A percentile compares a stretch with the other conserved stretches of the same genome.
phyloP scores from a whole-genome alignment of 23 tunicate species.

The Ascidia mentula region DNA sequence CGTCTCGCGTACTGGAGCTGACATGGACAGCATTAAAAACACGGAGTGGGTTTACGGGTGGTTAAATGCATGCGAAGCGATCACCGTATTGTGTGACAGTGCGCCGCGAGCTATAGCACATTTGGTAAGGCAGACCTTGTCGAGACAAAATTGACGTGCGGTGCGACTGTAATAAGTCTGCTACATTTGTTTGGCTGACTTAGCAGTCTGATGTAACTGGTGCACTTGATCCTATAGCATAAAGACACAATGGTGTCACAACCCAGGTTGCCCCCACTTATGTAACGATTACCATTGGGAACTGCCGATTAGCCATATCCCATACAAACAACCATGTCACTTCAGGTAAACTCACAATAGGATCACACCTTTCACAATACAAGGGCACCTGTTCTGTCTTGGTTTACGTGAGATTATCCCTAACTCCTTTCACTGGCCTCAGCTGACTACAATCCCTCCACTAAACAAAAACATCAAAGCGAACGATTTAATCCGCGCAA shows the following conservation, averaged over 20 bases:
- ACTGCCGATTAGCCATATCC: too few species aligned
- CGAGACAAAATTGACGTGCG: neutral
- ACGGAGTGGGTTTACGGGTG: neutral
- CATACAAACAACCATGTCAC: too few species aligned
- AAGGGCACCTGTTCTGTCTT: neutral
- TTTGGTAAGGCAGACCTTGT: neutral
- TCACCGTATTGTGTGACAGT: neutral
- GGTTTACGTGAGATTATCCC: neutral
- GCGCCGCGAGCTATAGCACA: constrained; percentile 8
- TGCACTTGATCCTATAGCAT: too few species aligned
- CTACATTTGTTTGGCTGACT: neutral
- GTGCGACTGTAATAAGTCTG: neutral
- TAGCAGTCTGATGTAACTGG: too few species aligned
- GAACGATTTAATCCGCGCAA: neutral
- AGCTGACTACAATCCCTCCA: neutral
- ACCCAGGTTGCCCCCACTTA: too few species aligned
- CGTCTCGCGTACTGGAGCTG: neutral
- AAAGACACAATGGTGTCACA: too few species aligned
- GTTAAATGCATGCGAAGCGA: neutral
- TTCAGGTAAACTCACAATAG: too few species aligned
- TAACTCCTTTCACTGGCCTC: neutral
- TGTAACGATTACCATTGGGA: too few species aligned
- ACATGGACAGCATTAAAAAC: neutral
- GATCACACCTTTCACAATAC: neutral
- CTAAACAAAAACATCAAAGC: neutral